These are phyloP conservation scores for Propithecus deckenii DNA, from an alignment of 2,797 vertebrate genomes.

Conservation along the genomic window DNA sequence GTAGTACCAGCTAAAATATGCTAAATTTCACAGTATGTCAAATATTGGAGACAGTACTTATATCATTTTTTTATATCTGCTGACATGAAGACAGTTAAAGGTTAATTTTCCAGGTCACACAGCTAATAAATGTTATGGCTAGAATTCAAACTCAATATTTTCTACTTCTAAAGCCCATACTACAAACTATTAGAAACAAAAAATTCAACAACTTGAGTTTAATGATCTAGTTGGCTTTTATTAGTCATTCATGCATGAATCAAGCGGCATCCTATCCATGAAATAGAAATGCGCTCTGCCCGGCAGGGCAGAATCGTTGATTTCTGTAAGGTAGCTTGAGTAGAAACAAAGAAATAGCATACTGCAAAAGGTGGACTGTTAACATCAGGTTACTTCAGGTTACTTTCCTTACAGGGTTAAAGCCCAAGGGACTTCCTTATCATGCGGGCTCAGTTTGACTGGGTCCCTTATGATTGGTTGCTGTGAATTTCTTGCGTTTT, in stretches of 20 bases:
- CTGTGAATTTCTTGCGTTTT: background rate
- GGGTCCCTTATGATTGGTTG: background rate
- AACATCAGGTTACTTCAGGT: background rate
- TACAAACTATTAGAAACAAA: background rate
- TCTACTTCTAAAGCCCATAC: background rate
- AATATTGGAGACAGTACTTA: background rate
- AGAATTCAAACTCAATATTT: background rate
- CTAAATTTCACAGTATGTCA: background rate
- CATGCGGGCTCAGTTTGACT: fast-evolving
- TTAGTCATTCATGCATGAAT: background rate
- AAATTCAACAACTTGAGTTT: background rate
- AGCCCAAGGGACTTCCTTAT: background rate
- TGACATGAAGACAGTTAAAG: background rate
- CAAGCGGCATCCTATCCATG: background rate
- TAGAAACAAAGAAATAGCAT: background rate
- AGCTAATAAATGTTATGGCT: background rate
- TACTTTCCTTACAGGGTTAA: background rate
- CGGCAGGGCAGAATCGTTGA: background rate
- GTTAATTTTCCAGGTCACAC: background rate
- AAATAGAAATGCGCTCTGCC: background rate
- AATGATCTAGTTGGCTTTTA: background rate
- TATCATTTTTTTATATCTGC: background rate
- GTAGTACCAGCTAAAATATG: background rate
- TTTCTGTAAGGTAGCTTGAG: background rate
- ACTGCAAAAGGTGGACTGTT: background rate